Base-by-base conservation (phyloP, 2,888 invertebrate genomes). In the Rhagonycha lutea region DNA sequence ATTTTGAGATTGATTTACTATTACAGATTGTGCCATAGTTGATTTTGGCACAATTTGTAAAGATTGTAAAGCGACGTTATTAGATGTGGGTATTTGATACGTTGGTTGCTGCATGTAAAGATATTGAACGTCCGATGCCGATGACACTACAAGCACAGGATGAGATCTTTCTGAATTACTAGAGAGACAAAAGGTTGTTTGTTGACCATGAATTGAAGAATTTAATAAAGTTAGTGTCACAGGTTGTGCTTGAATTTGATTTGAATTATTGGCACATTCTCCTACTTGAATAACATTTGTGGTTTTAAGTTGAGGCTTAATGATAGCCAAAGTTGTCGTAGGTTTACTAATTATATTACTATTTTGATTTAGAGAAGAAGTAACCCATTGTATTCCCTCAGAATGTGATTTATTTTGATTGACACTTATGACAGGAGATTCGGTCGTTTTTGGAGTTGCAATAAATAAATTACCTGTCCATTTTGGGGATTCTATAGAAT, bases 1-100 rank as follows among this genome's bases (percentile, higher is more conserved):
- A 69, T 80, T 83, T 72, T 82, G 80, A 3, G 86, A 79, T 83
- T 91, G 91, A 81, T 89, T 90, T 71, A 91, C 91, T 80, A 91
- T 91, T 62, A 91, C 91, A 65, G 90, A 90, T 77, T 90, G 90
- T 24, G 89, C 85, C 72, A 89, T 84, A 8, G 69, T 83, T 24
- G 86, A 83, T 82, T 87, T 86, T 4, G 86, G 85, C 71, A 86
- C 80, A 65, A 87, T 79, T 72, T 87, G 86, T 29, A 86, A 76
- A 24, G 86, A 83, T 70, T 86, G 86, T 68, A 87, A 70, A 9
- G 86, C 79, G 29, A 86, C 79, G 73, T 83, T 83, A 24, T 85
- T 81, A 76, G 89, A 87, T 74, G 88, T 88, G 14, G 90, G 89
- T 81, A 90, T 87, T 71, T 88, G 88, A 82, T 89, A 90, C 61